Conservation (phyloP, 2,888 invertebrate genomes). For the Cryptocephalus moraei region DNA sequence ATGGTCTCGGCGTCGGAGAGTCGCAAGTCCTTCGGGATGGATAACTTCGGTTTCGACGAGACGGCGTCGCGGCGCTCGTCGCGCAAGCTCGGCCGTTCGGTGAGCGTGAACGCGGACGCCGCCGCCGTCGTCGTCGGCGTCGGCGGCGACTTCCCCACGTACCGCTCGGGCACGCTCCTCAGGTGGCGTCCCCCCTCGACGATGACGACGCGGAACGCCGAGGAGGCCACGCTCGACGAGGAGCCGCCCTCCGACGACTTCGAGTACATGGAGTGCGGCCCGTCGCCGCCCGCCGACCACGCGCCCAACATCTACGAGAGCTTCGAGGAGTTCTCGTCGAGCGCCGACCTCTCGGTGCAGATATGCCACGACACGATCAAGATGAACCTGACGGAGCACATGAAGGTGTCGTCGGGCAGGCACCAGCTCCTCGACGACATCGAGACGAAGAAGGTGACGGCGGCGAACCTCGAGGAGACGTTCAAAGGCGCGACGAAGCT, state of each 20-base stretch:
- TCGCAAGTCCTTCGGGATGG: slow-evolving; percentile 29
- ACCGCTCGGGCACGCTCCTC: slow-evolving; percentile 25
- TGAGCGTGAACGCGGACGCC: slow-evolving; percentile 36
- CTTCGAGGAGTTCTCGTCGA: slow-evolving; percentile 56
- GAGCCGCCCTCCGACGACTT: slow-evolving; percentile 60
- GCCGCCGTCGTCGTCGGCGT: slow-evolving; percentile 29
- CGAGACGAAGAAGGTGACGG: slow-evolving; percentile 54
- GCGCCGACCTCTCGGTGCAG: slow-evolving; percentile 54
- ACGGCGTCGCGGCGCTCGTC: slow-evolving; percentile 20
- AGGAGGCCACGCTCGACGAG: slow-evolving; percentile 47
- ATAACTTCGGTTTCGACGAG: slow-evolving; percentile 37
- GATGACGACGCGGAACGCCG: slow-evolving; percentile 20
- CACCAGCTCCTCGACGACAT: slow-evolving; percentile 62
- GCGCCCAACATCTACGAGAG: slow-evolving; percentile 74
- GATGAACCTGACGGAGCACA: slow-evolving; percentile 64
- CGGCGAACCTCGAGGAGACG: slow-evolving; percentile 44
- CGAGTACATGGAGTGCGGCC: slow-evolving; percentile 70
- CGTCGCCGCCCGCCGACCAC: slow-evolving; percentile 71
- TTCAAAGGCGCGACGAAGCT: slow-evolving; percentile 48
- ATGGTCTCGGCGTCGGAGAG: slow-evolving; percentile 31
- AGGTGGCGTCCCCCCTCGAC: slow-evolving; percentile 25
- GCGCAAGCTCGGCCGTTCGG: slow-evolving; percentile 36
- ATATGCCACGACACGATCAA: slow-evolving; percentile 64
- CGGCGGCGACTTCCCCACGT: slow-evolving; percentile 32
- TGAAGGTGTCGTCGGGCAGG: slow-evolving; percentile 56